Evolutionary conservation across 2,113 vertebrate species (phyloP).

Genomic region (Zapornia atra): DNA sequence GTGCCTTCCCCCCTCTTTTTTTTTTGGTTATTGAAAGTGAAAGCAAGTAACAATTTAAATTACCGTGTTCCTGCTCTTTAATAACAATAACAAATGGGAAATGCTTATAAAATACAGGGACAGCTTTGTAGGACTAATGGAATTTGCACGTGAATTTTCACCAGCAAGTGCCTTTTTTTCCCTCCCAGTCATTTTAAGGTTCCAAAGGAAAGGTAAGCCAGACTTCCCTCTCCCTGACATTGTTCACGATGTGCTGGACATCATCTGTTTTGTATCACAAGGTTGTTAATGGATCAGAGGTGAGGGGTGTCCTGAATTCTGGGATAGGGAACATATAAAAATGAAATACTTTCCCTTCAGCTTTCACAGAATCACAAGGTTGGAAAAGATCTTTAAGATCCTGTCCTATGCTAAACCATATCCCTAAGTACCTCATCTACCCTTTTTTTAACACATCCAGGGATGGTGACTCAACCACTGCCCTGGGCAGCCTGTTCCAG

Average conservation of each 20-base stretch:
- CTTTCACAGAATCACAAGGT: neutral
- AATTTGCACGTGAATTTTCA: slow-evolving; percentile 1
- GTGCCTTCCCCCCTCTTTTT: neutral
- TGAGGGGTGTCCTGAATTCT: neutral
- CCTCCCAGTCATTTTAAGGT: neutral
- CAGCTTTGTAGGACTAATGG: neutral
- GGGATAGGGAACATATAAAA: neutral
- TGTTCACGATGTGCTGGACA: neutral
- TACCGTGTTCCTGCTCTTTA: neutral
- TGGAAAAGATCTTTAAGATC: too few relatives aligned
- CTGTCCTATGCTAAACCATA: too few relatives aligned
- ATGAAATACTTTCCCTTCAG: neutral
- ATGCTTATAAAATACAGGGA: neutral
- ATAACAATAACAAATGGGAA: slow-evolving; percentile 6
- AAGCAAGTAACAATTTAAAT: slow-evolving; percentile 28
- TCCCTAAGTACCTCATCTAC: too few relatives aligned
- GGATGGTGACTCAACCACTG: too few relatives aligned
- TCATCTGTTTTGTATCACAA: neutral
- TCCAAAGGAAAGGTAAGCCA: neutral
- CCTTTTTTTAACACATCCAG: too few relatives aligned
- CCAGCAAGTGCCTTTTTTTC: neutral
- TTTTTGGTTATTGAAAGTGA: neutral
- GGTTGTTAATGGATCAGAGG: neutral
- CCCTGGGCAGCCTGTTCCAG: too few relatives aligned
- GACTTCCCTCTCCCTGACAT: neutral